Conservation (phyloP, 2,888 invertebrate species). For the Drosophila anceps region DNA sequence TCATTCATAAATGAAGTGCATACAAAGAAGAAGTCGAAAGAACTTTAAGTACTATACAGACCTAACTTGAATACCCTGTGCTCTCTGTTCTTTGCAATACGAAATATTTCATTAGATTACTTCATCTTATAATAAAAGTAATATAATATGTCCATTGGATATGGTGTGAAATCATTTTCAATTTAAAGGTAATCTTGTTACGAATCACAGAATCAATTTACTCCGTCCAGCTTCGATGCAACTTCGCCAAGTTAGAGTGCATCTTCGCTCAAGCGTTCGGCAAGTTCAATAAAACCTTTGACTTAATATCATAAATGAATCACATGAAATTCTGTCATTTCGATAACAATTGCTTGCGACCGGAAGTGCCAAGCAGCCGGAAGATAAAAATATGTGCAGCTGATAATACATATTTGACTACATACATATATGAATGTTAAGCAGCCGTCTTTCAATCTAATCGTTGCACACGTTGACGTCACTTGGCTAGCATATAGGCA, state of each 20-base stretch:
- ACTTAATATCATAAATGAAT: constrained; percentile 65
- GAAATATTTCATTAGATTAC: neutral
- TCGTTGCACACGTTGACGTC: constrained; percentile 47
- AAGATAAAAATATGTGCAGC: constrained; percentile 32
- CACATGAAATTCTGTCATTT: constrained; percentile 36
- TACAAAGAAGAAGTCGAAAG: constrained; percentile 15
- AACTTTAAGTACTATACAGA: neutral
- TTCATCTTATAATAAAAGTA: neutral
- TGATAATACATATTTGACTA: constrained; percentile 1
- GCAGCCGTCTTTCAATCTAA: constrained; percentile 51
- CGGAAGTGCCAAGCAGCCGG: constrained; percentile 61
- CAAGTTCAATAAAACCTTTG: constrained; percentile 59
- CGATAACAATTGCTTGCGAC: constrained; percentile 43
- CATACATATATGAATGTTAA: neutral
- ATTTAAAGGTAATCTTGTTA: neutral
- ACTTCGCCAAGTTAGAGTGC: constrained; percentile 33
- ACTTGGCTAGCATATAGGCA: constrained; percentile 19
- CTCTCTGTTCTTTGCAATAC: neutral
- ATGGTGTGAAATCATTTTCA: neutral
- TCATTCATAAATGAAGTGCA: constrained; percentile 66
- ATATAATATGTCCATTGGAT: neutral
- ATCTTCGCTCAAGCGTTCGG: constrained; percentile 14
- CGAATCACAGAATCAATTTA: neutral
- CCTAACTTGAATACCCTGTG: neutral
- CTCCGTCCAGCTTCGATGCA: neutral